phyloP scores from a whole-genome alignment of 2,113 vertebrate genomes.

The Sylvietta virens region DNA sequence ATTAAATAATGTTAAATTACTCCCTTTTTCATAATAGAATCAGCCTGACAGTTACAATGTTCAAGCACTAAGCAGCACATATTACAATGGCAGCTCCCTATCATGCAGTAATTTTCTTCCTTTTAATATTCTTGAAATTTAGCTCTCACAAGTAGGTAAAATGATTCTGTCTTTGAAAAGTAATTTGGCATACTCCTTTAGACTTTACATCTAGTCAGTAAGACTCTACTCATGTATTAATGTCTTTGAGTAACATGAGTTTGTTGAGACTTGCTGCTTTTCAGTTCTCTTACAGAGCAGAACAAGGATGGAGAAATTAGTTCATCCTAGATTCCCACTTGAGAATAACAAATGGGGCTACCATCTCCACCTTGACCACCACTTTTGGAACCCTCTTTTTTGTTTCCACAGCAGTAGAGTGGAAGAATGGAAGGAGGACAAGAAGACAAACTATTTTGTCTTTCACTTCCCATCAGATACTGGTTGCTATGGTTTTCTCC shows the following conservation, averaged over 20 bases:
- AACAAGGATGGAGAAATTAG: background rate
- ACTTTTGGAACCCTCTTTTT: background rate
- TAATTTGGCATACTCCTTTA: conserved; percentile 2
- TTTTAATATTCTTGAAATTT: conserved; percentile 49
- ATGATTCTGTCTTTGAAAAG: conserved; percentile 15
- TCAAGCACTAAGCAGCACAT: conserved; percentile 11
- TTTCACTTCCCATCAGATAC: background rate
- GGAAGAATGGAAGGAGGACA: background rate
- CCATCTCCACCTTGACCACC: background rate
- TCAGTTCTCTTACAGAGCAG: background rate
- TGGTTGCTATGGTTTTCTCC: background rate
- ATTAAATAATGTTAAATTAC: conserved; percentile 60
- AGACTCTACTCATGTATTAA: background rate
- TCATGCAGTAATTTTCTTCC: conserved; percentile 46
- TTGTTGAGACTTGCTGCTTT: background rate
- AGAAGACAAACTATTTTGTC: background rate
- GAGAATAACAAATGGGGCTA: background rate
- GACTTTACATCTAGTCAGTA: background rate
- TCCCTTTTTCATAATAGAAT: conserved; percentile 45
- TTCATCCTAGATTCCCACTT: background rate
- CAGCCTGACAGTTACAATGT: conserved; percentile 26
- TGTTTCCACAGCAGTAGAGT: background rate
- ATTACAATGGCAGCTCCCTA: conserved; percentile 19
- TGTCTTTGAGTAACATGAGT: background rate
- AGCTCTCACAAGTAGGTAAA: conserved; percentile 9